Evolutionary conservation across 2,888 invertebrate genomes (phyloP), one percentile per base, ranked within the genome.

Genomic region (Chymomyza caudatula): DNA sequence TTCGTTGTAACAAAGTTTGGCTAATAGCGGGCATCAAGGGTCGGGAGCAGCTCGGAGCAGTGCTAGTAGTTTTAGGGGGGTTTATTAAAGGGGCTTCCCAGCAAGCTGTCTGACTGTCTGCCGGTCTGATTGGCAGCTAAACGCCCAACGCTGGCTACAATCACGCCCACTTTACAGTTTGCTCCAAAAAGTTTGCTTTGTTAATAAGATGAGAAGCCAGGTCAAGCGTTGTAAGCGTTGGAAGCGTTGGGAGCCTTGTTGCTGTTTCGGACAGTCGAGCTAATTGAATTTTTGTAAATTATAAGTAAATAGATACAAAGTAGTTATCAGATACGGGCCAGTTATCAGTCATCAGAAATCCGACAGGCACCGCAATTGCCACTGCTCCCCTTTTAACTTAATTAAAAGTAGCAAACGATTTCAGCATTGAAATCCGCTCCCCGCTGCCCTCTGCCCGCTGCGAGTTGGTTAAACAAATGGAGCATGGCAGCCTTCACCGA

Each of bases 261-360:
- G 65, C 85, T 83, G 86, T 70, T 78, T 74, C 67, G 71, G 86
- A 86, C 85, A 86, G 77, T 66, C 47, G 43, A 53, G 86, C 86
- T 83, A 83, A 83, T 83, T 83, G 82, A 78, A 79, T 82, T 85
- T 83, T 84, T 74, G 56, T 55, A 81, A 82, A 75, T 75, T 73
- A 77, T 72, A 79, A 67, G 67, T 55, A 60, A 69, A 56, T 64
- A 61, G 63, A 71, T 67, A 67, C 17, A 47, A 47, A 47, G 17
- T 17, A 47, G 19, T 17, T 17, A 47, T 19, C 47, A 47, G 19
- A 47, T 47, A 8, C 47, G 47, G 47, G 47, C n/a, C 15, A 19
- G 19, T 47, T 6, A 47, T 15, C 29, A 37, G 15, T 17, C 17
- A 47, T 47, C 17, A 17, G 47, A 8, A 47, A 47, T 0, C 17